Percentiles rank a stretch among this genome's conserved stretches.
Conservation (phyloP, 1,140 invertebrate genomes). For the Aradophagus sp. region DNA sequence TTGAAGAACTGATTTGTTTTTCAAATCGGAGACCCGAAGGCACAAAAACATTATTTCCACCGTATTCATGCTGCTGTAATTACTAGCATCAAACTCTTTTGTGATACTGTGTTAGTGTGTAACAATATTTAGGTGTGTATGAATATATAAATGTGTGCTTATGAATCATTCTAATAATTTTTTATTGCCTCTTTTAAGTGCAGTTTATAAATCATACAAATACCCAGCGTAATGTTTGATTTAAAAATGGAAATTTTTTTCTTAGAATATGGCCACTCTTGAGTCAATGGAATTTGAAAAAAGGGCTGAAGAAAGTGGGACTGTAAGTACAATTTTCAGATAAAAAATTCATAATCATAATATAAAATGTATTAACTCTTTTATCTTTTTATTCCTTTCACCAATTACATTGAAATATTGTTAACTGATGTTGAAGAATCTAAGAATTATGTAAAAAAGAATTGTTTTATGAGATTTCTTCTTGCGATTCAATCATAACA, state of each 20-base stretch:
- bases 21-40: neutral
- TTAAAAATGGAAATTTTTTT: slow-evolving; percentile 38
- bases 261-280: slow-evolving; percentile 36
- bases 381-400: no score
- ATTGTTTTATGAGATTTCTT: no score
- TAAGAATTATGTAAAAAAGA: no score
- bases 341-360: neutral
- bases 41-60: slow-evolving; percentile 8
- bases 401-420: no score
- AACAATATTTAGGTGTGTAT: slow-evolving; percentile 12
- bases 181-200: slow-evolving; percentile 21
- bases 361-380: no score
- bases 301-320: slow-evolving; percentile 49
- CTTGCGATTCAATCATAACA: slow-evolving; percentile 36
- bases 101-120: slow-evolving; percentile 8
- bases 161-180: slow-evolving; percentile 49
- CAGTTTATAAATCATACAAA: slow-evolving; percentile 7
- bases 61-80: slow-evolving; percentile 22
- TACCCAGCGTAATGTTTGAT: neutral
- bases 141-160: slow-evolving; percentile 20
- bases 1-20: no score
- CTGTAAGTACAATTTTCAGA: slow-evolving; percentile 35
- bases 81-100: slow-evolving; percentile 29
- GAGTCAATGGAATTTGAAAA: slow-evolving; percentile 39
- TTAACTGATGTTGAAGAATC: no score